These are phyloP conservation scores for Diplazon laetatorius DNA, from an alignment of 2,888 invertebrate species.

Conservation along the genomic window DNA sequence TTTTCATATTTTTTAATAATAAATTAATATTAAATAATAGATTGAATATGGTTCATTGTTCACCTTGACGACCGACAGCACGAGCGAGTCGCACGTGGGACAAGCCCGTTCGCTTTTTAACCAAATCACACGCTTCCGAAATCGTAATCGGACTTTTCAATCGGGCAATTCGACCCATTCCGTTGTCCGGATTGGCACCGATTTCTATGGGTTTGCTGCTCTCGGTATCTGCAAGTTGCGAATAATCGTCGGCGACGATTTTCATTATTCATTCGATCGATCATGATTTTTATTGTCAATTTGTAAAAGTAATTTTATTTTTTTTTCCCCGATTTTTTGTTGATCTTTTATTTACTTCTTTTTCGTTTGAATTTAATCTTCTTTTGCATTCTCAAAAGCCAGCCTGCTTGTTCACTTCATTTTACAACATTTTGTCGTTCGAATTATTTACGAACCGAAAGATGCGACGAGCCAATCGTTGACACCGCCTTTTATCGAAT, in stretches of 20 bases:
- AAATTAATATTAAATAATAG: no score
- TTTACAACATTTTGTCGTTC: no score
- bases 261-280: constrained; percentile 8
- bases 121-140: constrained; percentile 85
- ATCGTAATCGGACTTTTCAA: constrained; percentile 84
- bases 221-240: constrained; percentile 70
- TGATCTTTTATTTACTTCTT: no score
- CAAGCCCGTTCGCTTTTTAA: constrained; percentile 89
- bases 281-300: constrained; percentile 22
- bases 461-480: constrained; percentile 96
- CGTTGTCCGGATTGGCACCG: constrained; percentile 77
- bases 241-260: no score
- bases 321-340: no score
- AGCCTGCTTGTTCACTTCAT: no score
- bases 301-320: neutral
- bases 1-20: no score
- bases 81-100: constrained; percentile 89
- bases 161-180: constrained; percentile 85
- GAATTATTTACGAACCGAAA: constrained; percentile 81
- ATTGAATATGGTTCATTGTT: no score
- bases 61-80: constrained; percentile 83
- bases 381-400: no score
- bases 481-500: constrained; percentile 91
- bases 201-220: constrained; percentile 76
- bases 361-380: no score